Base-by-base conservation (phyloP, 2,888 invertebrate species). In the Papilio protenor region DNA sequence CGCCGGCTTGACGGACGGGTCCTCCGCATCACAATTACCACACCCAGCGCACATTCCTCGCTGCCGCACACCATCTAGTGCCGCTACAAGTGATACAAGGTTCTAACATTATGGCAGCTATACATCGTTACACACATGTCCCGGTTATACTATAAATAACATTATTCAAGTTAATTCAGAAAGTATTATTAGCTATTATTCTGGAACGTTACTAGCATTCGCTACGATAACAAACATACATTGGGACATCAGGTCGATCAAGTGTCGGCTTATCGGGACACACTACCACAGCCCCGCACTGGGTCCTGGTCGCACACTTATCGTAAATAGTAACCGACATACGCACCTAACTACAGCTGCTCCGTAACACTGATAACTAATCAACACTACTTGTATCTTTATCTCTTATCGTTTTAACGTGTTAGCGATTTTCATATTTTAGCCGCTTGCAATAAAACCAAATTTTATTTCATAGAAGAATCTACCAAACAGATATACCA, bases 231-330 rank as follows among this genome's bases (percentile, higher is more conserved):
- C 45, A 69, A 69, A 45, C 45, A 2, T 45, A n/a, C 40, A 45
- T 69, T 6, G 5, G 33, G 79, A 71, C 79, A 80, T 76, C 80
- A 79, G 81, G 75, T 80, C 80, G 81, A 81, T 88, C 87, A 88
- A 89, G 87, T 88, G 85, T 79, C 77, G 75, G 70, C 80, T 84
- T 88, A 88, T 88, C 88, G 83, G 84, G 85, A 18, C 18, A 18
- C 66, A 27, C 18, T 18, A 18, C 64, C 66, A 40, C 66, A 6
- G 82, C 80, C 79, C 77, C 77, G 76, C 82, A 84, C 83, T 82
- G 84, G 84, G 85, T 85, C 84, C 84, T 82, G 81, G 83, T 83
- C 84, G 79, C 75, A 74, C 52, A 55, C 66, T 23, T 69, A 64
- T 52, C 40, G 33, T 66, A 52, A 66, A 33, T 47, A 61, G 47